Percentiles rank a stretch among this genome's conserved stretches.
Conservation (phyloP, 2,113 vertebrate species). For the Sylvia atricapilla region DNA sequence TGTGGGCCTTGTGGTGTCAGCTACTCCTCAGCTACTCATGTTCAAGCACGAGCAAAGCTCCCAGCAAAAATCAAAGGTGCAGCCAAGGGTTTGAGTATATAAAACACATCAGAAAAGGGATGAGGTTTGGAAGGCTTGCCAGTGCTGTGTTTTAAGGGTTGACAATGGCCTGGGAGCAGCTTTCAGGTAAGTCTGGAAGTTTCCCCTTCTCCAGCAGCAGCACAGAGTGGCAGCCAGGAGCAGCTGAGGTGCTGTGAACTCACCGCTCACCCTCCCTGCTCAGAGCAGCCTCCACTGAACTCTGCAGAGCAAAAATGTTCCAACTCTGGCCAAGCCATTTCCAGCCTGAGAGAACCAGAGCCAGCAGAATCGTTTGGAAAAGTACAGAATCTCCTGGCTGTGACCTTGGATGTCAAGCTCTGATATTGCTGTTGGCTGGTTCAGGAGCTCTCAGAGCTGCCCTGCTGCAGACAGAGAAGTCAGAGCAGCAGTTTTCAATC, state of each 20-base stretch:
- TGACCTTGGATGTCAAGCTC: background rate
- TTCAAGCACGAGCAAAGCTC: background rate
- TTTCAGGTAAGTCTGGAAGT: background rate
- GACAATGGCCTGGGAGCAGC: background rate
- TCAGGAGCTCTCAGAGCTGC: background rate
- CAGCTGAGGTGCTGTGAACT: background rate
- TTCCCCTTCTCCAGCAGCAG: background rate
- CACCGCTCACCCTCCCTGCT: background rate
- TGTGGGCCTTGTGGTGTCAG: background rate
- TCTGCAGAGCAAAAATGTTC: background rate
- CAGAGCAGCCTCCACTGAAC: background rate
- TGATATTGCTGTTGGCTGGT: background rate
- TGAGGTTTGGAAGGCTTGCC: background rate
- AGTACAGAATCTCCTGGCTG: background rate
- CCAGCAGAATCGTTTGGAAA: slow-evolving; percentile 35
- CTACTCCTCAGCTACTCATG: background rate
- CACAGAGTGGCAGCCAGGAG: background rate
- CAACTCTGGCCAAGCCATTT: background rate
- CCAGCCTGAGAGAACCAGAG: slow-evolving; percentile 11
- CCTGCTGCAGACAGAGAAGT: background rate
- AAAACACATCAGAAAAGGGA: background rate
- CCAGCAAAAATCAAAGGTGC: background rate
- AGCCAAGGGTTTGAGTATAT: background rate
- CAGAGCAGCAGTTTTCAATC: background rate
- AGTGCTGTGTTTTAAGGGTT: background rate